These are phyloP conservation scores for Carposina sasakii DNA, from an alignment of 1,140 invertebrate genomes.

Conservation along the genomic window DNA sequence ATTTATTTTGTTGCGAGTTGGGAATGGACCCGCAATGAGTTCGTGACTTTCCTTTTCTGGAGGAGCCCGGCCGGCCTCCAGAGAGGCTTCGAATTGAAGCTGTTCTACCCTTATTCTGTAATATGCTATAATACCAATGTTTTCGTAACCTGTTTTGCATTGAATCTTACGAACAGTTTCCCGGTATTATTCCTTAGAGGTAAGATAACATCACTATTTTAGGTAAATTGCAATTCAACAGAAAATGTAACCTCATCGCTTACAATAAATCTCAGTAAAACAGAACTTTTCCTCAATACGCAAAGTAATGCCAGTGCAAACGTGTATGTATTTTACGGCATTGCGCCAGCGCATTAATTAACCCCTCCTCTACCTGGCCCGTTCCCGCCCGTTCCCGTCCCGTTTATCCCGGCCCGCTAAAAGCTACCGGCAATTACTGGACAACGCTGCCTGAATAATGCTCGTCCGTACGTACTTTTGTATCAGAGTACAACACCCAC, in stretches of 20 bases:
- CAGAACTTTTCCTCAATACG: no score
- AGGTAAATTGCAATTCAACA: no score
- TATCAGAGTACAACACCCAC: no score
- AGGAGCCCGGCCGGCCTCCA: conserved; percentile 24
- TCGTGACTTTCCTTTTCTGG: conserved; percentile 44
- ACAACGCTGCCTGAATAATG: conserved; percentile 13
- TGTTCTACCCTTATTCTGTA: no score
- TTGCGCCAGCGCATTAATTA: conserved; percentile 25
- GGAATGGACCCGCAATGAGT: conserved; percentile 44
- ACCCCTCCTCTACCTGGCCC: conserved; percentile 17
- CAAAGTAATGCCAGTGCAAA: no score
- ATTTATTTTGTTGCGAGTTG: conserved; percentile 64
- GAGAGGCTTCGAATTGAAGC: conserved; percentile 6
- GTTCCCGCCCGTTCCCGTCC: conserved; percentile 1
- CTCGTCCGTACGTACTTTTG: not conserved
- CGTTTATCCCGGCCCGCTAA: conserved; percentile 9
- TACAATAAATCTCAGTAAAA: no score
- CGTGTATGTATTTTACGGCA: conserved; percentile 26
- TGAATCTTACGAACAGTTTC: no score
- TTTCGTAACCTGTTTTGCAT: no score
- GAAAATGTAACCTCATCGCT: no score
- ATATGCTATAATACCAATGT: no score
- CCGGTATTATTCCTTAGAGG: no score
- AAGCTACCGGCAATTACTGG: conserved; percentile 21
- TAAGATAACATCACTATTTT: no score